Evolutionary conservation across 2,888 invertebrate genomes (phyloP).

Genomic region (Lamellibrachia satsuma): DNA sequence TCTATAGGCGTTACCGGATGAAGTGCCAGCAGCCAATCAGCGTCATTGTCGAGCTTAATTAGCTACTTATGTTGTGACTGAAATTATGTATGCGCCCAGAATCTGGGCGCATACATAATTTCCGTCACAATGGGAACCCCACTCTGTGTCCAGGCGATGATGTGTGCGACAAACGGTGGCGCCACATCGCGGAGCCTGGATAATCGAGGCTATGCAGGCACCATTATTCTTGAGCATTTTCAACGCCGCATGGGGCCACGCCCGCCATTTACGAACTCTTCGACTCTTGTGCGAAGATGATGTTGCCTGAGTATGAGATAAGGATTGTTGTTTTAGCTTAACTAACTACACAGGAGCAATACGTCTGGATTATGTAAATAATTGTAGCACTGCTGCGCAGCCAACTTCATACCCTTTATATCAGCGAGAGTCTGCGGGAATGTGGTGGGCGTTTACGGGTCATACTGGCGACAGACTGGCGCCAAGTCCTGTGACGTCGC

Average conservation of each 20-base stretch:
- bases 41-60: too few species aligned
- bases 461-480: neutral
- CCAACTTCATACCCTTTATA: neutral
- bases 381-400: neutral
- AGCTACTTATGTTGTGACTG: too few species aligned
- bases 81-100: too few species aligned
- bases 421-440: neutral
- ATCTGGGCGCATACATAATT: too few species aligned
- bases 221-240: neutral
- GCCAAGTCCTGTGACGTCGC: neutral
- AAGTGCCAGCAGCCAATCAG: too few species aligned
- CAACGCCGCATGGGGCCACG: neutral
- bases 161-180: too few species aligned
- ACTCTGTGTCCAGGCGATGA: too few species aligned
- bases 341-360: constrained; percentile 9
- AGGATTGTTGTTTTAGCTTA: neutral
- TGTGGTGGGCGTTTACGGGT: neutral
- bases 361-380: neutral
- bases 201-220: too few species aligned
- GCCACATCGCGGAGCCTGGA: too few species aligned
- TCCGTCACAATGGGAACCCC: too few species aligned
- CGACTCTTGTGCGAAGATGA: neutral
- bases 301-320: neutral
- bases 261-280: neutral
- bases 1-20: too few species aligned